phyloP scores from a whole-genome alignment of 2,888 invertebrate genomes.

The Amphiduros pacificus region DNA sequence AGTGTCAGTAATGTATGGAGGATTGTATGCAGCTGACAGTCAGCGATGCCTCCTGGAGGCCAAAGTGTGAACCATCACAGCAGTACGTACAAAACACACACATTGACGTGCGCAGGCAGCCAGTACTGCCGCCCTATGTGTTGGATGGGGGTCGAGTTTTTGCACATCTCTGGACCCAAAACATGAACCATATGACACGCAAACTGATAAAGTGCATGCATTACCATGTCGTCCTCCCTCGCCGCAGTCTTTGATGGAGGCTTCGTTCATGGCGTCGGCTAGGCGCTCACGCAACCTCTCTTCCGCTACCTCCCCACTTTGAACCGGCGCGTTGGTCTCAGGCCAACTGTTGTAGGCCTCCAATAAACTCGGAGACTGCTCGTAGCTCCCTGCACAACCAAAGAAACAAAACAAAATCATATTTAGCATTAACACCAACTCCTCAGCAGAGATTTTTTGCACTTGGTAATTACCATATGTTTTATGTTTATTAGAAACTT shows the following conservation, averaged over 20 bases:
- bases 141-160: not conserved
- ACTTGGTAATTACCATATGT: no score
- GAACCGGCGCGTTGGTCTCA: constrained; percentile 47
- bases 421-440: no score
- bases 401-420: not conserved
- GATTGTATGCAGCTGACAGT: no score
- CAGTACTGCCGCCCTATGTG: not conserved
- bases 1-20: no score
- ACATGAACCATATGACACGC: constrained; percentile 7
- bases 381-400: constrained; percentile 74
- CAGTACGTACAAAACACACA: not conserved
- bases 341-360: constrained; percentile 67
- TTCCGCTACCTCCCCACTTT: constrained; percentile 63
- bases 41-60: no score
- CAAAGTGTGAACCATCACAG: constrained; percentile 6
- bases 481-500: no score
- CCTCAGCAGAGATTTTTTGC: no score
- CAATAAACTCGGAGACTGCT: constrained; percentile 82
- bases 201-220: no score
- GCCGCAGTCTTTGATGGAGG: constrained; percentile 59
- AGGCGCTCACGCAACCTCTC: constrained; percentile 83
- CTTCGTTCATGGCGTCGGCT: constrained; percentile 92
- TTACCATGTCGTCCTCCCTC: constrained; percentile 17
- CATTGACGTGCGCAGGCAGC: not conserved
- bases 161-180: not conserved